Evolutionary conservation across 2,888 invertebrate species (phyloP), one percentile per base, ranked within the genome.

Genomic region (Drosophila seclusa): DNA sequence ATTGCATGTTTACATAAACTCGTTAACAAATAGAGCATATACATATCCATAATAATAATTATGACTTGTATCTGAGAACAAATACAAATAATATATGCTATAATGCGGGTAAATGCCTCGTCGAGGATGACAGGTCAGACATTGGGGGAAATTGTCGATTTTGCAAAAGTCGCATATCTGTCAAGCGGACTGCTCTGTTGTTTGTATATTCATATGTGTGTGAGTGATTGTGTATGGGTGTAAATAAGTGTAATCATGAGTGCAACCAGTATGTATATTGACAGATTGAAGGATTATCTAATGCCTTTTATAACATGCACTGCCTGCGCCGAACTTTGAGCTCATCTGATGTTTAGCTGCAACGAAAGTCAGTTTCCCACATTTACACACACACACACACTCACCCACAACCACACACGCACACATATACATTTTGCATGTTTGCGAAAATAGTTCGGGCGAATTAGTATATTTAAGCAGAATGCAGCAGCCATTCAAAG

Each of bases 281-380:
- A 87, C 88, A 85, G 79, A 86, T 83, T 87, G 88, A 85, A 76
- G 85, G 85, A 86, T 86, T 86, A 85, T 85, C 83, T 70, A 86
- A 81, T 87, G 85, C 85, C 79, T 79, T 78, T 79, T 74, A 76
- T 60, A 76, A 71, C 76, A 73, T 69, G 66, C 71, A 75, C 63
- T 61, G 81, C 50, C 70, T 68, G 70, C 68, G 73, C 32, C 80
- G 69, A 83, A 79, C 79, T 83, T 79, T 83, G 73, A 83, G 78
- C 82, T 73, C 70, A 53, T 67, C 77, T 62, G 13, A 68, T 76
- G 69, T 73, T 70, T 66, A 73, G 73, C 76, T 76, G 73, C 77
- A 57, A 50, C 67, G 50, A 40, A 68, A 80, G 68, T 73, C 54
- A 73, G 36, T 18, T 52, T 42, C 2, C 16, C 29, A 16, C 57